phyloP scores from a whole-genome alignment of 1,140 invertebrate species.

The Heliconius congener region DNA sequence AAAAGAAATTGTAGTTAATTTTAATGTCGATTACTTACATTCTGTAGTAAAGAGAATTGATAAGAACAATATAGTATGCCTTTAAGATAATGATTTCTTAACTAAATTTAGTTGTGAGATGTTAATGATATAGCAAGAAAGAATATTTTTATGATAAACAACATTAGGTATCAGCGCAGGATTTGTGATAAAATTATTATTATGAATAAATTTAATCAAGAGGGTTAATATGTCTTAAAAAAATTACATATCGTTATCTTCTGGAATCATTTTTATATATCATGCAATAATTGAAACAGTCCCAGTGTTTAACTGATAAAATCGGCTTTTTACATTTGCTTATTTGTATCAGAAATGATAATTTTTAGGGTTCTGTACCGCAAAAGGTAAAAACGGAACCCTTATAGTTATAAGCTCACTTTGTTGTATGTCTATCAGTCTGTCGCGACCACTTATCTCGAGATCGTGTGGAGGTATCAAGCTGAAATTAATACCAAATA shows the following conservation, averaged over 20 bases:
- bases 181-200: background rate
- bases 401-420: too few species aligned
- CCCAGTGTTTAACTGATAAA: background rate
- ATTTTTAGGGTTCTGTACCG: background rate
- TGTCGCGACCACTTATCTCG: too few species aligned
- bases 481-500: too few species aligned
- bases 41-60: background rate
- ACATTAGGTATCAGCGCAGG: background rate
- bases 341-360: background rate
- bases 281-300: constrained; percentile 7
- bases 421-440: too few species aligned
- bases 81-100: background rate
- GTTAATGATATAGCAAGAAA: too few species aligned
- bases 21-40: background rate
- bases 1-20: background rate
- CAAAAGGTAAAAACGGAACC: too few species aligned
- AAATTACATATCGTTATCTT: background rate
- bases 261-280: background rate
- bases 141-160: background rate
- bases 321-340: background rate
- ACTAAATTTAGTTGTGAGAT: too few species aligned
- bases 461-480: too few species aligned
- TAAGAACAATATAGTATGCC: background rate
- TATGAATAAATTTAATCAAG: too few species aligned
- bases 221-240: background rate